Evolutionary conservation across 1,140 invertebrate species (phyloP).

Genomic region (Tyrophagus putrescentiae): DNA sequence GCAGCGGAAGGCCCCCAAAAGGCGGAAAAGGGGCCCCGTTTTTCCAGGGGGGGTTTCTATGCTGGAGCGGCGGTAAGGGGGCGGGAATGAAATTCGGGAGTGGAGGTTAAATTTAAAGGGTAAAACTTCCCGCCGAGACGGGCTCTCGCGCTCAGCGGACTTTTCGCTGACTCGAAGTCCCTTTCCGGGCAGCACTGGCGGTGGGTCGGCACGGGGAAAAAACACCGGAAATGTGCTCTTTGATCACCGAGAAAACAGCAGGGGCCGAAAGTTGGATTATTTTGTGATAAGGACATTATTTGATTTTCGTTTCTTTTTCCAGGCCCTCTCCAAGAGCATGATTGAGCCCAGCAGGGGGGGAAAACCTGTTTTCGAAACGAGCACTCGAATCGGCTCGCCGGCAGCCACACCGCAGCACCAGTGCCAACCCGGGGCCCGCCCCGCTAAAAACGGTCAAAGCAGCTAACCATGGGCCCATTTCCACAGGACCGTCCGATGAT

Average conservation of each 20-base stretch:
- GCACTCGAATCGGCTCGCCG: too few relatives aligned
- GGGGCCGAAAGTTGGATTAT: background rate
- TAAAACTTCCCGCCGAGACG: background rate
- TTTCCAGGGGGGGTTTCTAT: constrained; percentile 16
- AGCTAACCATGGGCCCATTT: background rate
- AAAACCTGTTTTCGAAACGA: too few relatives aligned
- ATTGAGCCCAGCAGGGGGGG: background rate
- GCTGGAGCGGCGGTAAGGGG: constrained; percentile 15
- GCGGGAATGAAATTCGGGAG: constrained; percentile 13
- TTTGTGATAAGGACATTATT: background rate
- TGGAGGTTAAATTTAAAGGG: background rate
- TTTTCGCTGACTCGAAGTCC: background rate
- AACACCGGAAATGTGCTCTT: background rate
- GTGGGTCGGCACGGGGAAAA: too few relatives aligned
- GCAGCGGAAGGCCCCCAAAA: constrained; percentile 5
- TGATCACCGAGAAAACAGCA: background rate
- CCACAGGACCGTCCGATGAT: background rate
- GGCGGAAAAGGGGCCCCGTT: background rate
- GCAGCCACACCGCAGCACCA: background rate
- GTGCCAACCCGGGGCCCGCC: background rate
- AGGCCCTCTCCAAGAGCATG: background rate
- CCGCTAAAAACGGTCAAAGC: background rate
- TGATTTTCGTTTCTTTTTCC: constrained; percentile 5
- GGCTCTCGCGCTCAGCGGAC: background rate
- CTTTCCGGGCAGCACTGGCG: background rate